Evolutionary conservation across 2,113 vertebrate genomes (phyloP).

Genomic region (Paradoxurus hermaphroditus): DNA sequence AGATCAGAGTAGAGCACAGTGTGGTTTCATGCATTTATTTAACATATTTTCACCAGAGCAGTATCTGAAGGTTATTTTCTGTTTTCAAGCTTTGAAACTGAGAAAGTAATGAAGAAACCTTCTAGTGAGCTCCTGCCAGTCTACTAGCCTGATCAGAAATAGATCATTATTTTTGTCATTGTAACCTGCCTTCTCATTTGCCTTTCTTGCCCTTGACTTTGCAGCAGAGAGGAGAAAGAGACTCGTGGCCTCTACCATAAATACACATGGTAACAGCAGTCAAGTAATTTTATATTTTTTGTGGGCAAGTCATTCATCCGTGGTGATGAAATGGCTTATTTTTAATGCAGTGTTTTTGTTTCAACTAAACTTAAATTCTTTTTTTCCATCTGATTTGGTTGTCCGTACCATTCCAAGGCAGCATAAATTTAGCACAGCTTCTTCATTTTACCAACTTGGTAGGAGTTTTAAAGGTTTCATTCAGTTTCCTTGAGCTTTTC

Average conservation of each 20-base stretch:
- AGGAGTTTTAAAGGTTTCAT: slow-evolving; percentile 30
- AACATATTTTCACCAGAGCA: not conserved
- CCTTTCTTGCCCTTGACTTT: slow-evolving; percentile 16
- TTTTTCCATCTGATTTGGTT: slow-evolving; percentile 13
- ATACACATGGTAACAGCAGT: slow-evolving; percentile 1
- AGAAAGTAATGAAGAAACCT: not conserved
- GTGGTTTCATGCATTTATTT: not conserved
- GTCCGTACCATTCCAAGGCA: not conserved
- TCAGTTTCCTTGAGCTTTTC: slow-evolving; percentile 30
- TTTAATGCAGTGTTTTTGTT: slow-evolving; percentile 60
- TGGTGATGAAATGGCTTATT: slow-evolving; percentile 43
- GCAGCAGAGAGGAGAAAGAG: not conserved
- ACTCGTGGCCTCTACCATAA: not conserved
- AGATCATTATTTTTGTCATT: slow-evolving; percentile 44
- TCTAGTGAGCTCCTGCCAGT: not conserved
- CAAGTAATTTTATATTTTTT: slow-evolving; percentile 34
- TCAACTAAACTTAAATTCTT: slow-evolving; percentile 12
- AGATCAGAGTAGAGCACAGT: slow-evolving; percentile 16
- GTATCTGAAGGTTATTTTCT: not conserved
- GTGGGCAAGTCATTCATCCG: slow-evolving; percentile 26
- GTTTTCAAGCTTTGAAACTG: slow-evolving; percentile 29
- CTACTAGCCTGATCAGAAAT: slow-evolving; percentile 22
- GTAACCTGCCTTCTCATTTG: not conserved
- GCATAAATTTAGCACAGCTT: slow-evolving; percentile 26
- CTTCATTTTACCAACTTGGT: slow-evolving; percentile 31